Conservation (phyloP, 1,140 invertebrate species). For the Proales similis region DNA sequence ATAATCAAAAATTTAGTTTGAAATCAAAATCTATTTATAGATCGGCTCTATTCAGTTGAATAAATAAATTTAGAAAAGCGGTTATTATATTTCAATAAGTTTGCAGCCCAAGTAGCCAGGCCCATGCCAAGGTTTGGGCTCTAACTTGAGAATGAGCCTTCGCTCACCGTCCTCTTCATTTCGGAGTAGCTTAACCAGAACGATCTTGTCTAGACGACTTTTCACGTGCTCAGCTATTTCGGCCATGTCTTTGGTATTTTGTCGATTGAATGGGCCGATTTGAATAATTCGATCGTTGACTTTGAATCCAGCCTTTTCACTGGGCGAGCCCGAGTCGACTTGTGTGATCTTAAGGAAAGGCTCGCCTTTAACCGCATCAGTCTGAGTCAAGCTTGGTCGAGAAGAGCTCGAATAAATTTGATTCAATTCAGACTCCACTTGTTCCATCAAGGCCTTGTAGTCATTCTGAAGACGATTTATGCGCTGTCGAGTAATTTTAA, state of each 20-base stretch:
- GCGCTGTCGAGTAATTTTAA: constrained; percentile 1
- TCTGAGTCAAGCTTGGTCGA: background rate
- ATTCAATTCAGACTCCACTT: constrained; percentile 25
- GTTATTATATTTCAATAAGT: too few species aligned
- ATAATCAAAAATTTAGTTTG: too few species aligned
- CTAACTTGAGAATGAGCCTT: too few species aligned
- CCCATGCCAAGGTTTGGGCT: too few species aligned
- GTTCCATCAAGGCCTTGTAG: constrained; percentile 24
- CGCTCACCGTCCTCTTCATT: background rate
- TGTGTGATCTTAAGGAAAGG: constrained; percentile 13
- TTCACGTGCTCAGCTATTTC: constrained; percentile 19
- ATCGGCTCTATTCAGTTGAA: too few species aligned
- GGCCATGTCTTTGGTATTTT: constrained; percentile 25
- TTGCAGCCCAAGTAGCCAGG: too few species aligned
- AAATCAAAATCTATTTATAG: too few species aligned
- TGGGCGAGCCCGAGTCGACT: constrained; percentile 12
- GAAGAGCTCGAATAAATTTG: constrained; percentile 9
- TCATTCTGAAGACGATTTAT: constrained; percentile 34
- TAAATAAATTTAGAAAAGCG: too few species aligned
- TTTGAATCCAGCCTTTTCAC: constrained; percentile 11
- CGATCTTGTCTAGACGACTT: constrained; percentile 6
- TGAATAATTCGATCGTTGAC: constrained; percentile 1
- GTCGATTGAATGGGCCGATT: constrained; percentile 17
- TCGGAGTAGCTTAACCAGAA: constrained; percentile 8
- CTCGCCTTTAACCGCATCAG: background rate